Percentiles rank a stretch among this genome's conserved stretches.
phyloP scores from a whole-genome alignment of 2,797 vertebrate genomes.

The Falco columbarius region DNA sequence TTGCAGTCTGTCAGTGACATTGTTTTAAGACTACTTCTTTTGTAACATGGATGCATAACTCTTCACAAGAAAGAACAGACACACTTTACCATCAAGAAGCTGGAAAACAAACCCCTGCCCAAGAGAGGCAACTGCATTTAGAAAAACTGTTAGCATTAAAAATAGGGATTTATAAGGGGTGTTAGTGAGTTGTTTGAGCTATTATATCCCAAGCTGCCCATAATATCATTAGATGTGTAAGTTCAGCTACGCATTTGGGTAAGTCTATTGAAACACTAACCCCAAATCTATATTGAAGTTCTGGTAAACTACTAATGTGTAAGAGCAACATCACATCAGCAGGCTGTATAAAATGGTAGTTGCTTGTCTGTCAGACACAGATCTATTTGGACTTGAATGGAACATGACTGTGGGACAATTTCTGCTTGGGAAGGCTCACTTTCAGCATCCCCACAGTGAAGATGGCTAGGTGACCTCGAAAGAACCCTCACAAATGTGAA shows the following conservation, averaged over 20 bases:
- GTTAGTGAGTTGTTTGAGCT: neutral
- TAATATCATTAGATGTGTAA: neutral
- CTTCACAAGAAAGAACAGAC: neutral
- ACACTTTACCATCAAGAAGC: neutral
- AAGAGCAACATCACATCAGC: neutral
- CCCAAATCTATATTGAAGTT: neutral
- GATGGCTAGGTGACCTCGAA: neutral
- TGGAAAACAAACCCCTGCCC: neutral
- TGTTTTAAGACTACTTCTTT: neutral
- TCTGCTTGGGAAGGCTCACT: neutral
- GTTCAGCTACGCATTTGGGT: neutral
- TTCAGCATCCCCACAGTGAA: neutral
- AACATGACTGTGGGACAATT: neutral
- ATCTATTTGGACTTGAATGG: neutral
- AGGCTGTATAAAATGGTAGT: neutral
- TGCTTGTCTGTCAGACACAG: neutral
- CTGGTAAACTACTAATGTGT: neutral
- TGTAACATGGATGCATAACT: neutral
- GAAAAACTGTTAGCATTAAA: neutral
- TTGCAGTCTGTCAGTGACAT: neutral
- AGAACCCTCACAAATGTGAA: neutral
- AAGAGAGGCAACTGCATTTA: neutral
- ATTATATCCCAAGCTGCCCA: neutral
- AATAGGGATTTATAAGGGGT: neutral
- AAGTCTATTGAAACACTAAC: neutral